Evolutionary conservation across 2,888 invertebrate species (phyloP), one percentile per base, ranked within the genome.

Genomic region (Arrhopalites spinosus): DNA sequence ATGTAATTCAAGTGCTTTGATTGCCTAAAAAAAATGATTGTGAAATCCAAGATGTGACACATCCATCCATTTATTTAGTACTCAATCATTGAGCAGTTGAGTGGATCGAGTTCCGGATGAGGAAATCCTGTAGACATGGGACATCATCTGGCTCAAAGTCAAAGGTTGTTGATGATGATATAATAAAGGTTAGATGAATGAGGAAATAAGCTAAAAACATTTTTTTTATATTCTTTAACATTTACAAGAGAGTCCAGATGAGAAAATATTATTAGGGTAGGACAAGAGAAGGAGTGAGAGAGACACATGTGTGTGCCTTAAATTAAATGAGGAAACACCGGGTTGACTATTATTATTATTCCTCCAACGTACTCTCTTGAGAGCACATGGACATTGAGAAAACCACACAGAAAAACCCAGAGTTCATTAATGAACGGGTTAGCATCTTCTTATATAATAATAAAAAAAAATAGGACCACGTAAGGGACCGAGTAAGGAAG

Each of bases 361-460:
- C 59, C 23, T 20, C 20, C 20, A 59, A 59, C 59, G 59, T 59
- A 3, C 59, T 11, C 59, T 23, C n/a, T 23, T 20, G 59, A n/a
- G n/a, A 36, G 36, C 36, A 36, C 36, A 36, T 36, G 36, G 36
- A 36, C 36, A 36, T 36, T 11, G 5, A 36, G 36, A 36, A 36
- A 36, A 36, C 36, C 36, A 36, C 36, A 36, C 36, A 36, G 36
- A 36, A 36, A 36, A 36, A 11, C 36, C 36, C 36, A 7, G 5
- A 36, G 11, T 25, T 59, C 59, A 59, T 59, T 59, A 59, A 59
- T 59, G 59, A 59, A 59, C 59, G 59, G 23, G 59, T 59, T 59
- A 59, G 59, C 36, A 36, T 20, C 59, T 59, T 23, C n/a, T 59
- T 59, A 25, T 59, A 59, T 25, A 59, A 59, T 59, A 59, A 59